phyloP scores from a whole-genome alignment of 2,797 vertebrate genomes.

The Gymnoscopelus braueri region DNA sequence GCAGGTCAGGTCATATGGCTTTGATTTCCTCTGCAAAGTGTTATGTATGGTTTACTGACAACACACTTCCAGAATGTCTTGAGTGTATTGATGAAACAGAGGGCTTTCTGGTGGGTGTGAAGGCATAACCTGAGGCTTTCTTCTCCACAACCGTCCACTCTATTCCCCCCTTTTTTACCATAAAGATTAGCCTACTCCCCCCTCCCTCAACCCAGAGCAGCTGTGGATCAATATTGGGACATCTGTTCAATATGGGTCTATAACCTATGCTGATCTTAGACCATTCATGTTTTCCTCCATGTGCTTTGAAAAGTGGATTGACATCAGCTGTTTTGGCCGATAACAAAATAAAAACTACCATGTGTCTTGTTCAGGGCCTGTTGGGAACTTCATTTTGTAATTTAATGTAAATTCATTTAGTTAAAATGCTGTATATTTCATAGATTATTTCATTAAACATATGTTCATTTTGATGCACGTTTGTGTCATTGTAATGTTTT shows the following conservation, averaged over 20 bases:
- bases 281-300: not conserved
- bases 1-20: not conserved
- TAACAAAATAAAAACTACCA: too few relatives aligned
- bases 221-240: slow-evolving; percentile 55
- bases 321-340: too few relatives aligned
- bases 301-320: too few relatives aligned
- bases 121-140: not conserved
- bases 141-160: not conserved
- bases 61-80: not conserved
- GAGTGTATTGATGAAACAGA: slow-evolving; percentile 9
- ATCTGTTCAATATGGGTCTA: slow-evolving; percentile 30
- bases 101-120: not conserved
- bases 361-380: too few relatives aligned
- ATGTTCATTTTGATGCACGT: too few relatives aligned
- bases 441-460: too few relatives aligned
- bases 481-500: too few relatives aligned
- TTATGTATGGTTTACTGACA: not conserved
- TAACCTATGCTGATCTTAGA: not conserved
- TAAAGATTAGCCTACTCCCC: not conserved
- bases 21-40: too few relatives aligned
- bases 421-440: too few relatives aligned
- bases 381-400: too few relatives aligned
- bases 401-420: too few relatives aligned
- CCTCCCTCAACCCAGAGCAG: slow-evolving; percentile 28
- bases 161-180: not conserved